phyloP scores from a whole-genome alignment of 2,113 vertebrate species.

The Psettodes erumei region DNA sequence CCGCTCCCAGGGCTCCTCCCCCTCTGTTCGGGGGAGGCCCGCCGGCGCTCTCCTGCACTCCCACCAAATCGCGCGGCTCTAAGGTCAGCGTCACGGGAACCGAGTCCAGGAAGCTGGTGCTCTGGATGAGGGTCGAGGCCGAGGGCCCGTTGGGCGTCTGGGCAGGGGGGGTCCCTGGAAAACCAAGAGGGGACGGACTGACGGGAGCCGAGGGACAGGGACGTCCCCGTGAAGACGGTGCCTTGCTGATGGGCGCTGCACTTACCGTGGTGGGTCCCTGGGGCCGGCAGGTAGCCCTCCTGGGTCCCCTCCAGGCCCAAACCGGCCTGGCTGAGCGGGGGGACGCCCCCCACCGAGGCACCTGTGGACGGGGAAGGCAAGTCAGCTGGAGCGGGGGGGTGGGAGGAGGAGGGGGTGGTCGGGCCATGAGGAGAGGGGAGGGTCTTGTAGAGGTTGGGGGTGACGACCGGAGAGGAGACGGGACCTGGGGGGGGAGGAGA shows the following conservation, averaged over 20 bases:
- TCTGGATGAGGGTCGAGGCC: constrained; percentile 76
- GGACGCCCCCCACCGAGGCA: constrained; percentile 61
- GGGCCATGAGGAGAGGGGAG: constrained; percentile 60
- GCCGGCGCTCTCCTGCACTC: constrained; percentile 71
- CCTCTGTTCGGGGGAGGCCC: constrained; percentile 54
- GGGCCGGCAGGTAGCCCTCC: constrained; percentile 39
- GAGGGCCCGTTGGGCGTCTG: constrained; percentile 53
- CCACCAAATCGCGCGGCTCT: constrained; percentile 81
- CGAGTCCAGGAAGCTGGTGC: constrained; percentile 85
- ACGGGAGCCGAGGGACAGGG: constrained; percentile 17
- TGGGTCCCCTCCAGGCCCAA: constrained; percentile 56
- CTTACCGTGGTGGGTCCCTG: constrained; percentile 63
- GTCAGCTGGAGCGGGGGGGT: constrained; percentile 41
- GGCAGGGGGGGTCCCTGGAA: constrained; percentile 40
- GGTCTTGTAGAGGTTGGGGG: constrained; percentile 72
- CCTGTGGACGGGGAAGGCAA: constrained; percentile 59
- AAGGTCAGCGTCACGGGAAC: constrained; percentile 83
- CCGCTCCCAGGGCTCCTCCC: constrained; percentile 16
- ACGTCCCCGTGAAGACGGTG: not conserved
- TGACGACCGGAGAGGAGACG: constrained; percentile 57
- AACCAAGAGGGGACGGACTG: not conserved
- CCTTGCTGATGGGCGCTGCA: not conserved
- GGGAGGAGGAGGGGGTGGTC: constrained; percentile 45
- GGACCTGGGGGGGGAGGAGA: constrained; percentile 49
- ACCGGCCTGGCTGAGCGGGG: constrained; percentile 70